phyloP scores from a whole-genome alignment of 2,113 vertebrate genomes.

The Mirounga angustirostris region DNA sequence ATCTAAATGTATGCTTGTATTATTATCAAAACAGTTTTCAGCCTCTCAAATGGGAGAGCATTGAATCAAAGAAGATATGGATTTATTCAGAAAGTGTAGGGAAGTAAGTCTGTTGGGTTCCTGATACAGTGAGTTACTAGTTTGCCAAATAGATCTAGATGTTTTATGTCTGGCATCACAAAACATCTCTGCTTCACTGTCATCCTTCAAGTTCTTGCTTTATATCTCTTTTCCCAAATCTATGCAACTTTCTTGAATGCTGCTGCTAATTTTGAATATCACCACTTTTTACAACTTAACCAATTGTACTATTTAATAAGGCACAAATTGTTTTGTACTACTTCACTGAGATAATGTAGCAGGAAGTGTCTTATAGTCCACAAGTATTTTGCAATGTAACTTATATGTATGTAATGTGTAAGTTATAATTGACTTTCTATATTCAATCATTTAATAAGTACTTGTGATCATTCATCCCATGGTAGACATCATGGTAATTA shows the following conservation, averaged over 20 bases:
- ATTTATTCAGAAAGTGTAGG: neutral
- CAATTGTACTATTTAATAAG: neutral
- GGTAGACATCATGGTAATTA: neutral
- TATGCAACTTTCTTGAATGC: neutral
- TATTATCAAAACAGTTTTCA: neutral
- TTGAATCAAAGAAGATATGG: neutral
- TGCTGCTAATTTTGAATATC: neutral
- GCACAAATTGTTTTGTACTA: neutral
- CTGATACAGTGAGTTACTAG: neutral
- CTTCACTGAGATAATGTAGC: constrained; percentile 34
- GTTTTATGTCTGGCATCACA: constrained; percentile 8
- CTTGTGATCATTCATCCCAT: neutral
- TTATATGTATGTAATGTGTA: neutral
- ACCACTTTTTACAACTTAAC: neutral
- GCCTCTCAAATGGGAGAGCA: neutral
- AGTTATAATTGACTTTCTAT: neutral
- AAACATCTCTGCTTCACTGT: neutral
- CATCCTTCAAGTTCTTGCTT: neutral
- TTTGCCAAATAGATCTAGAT: neutral
- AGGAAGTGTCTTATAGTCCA: neutral
- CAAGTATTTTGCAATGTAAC: neutral
- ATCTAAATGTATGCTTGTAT: neutral
- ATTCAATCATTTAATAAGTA: neutral
- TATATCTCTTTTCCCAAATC: neutral
- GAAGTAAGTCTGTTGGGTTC: neutral